Conservation (phyloP, 1,140 invertebrate species). For the Lutraria rhynchaena region DNA sequence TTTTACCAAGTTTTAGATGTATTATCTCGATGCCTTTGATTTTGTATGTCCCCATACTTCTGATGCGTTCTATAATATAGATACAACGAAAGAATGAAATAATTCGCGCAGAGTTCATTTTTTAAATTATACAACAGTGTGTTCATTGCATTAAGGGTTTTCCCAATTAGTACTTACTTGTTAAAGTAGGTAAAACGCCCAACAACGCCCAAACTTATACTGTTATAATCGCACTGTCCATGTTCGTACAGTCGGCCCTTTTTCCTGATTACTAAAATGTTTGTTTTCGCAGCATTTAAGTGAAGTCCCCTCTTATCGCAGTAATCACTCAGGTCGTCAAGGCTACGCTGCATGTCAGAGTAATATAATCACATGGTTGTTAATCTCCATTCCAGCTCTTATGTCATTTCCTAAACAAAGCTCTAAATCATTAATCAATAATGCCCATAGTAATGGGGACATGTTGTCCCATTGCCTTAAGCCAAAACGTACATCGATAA, state of each 20-base stretch:
- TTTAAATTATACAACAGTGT: conserved; percentile 18
- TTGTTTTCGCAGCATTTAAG: conserved; percentile 18
- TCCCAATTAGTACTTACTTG: conserved; percentile 10
- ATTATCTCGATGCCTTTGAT: conserved; percentile 22
- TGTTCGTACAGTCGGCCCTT: conserved; percentile 15
- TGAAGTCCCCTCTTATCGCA: conserved; percentile 28
- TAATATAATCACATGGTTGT: conserved; percentile 34
- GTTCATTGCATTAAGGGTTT: conserved; percentile 5
- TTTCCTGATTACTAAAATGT: conserved; percentile 47
- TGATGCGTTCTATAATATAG: conserved; percentile 33
- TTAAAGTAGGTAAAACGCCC: conserved; percentile 49
- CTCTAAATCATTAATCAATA: conserved; percentile 2
- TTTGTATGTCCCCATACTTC: conserved; percentile 43
- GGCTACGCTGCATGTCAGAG: conserved; percentile 36
- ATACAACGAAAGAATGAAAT: conserved; percentile 40
- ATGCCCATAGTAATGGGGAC: background rate
- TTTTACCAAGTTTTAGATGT: conserved; percentile 46
- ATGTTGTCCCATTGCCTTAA: conserved; percentile 5
- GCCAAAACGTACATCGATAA: background rate
- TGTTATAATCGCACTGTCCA: conserved; percentile 50
- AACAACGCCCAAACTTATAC: conserved; percentile 30
- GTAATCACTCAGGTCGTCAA: conserved; percentile 23
- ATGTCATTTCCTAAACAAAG: background rate
- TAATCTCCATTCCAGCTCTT: background rate
- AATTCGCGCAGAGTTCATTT: background rate